Evolutionary conservation across 2,797 vertebrate species (phyloP).

Genomic region (Orestias chungarensis): DNA sequence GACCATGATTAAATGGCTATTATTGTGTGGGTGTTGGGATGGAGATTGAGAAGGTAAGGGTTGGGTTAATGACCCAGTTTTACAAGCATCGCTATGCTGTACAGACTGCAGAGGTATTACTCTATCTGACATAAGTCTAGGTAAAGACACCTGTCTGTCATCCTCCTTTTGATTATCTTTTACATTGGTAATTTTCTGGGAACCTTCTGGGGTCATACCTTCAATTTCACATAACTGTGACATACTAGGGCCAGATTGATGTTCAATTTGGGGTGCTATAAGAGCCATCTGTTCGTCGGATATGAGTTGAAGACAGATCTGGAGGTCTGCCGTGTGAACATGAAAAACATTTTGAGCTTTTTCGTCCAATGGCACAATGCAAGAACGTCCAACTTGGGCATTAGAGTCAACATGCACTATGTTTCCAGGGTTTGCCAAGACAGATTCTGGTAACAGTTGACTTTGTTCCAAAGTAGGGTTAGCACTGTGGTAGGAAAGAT

Average conservation of each 20-base stretch:
- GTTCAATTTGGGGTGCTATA: constrained; percentile 79
- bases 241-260: constrained; percentile 10
- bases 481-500: not conserved
- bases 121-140: constrained; percentile 20
- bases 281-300: constrained; percentile 82
- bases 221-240: constrained; percentile 27
- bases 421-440: constrained; percentile 12
- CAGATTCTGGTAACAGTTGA: constrained; percentile 10
- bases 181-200: constrained; percentile 23
- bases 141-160: constrained; percentile 22
- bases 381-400: constrained; percentile 19
- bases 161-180: constrained; percentile 21
- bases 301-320: constrained; percentile 83
- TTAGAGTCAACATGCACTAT: not conserved
- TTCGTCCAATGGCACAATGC: constrained; percentile 54
- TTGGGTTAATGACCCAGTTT: constrained; percentile 23
- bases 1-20: constrained; percentile 29
- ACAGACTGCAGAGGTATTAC: constrained; percentile 20
- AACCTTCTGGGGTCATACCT: constrained; percentile 5
- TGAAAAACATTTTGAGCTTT: constrained; percentile 77
- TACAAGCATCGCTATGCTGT: constrained; percentile 10
- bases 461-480: constrained; percentile 17
- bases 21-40: constrained; percentile 23
- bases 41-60: constrained; percentile 8
- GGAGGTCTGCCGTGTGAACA: constrained; percentile 79